Base-by-base conservation (phyloP, 2,888 invertebrate genomes). In the Scaptodrosophila latifasciaeformis region DNA sequence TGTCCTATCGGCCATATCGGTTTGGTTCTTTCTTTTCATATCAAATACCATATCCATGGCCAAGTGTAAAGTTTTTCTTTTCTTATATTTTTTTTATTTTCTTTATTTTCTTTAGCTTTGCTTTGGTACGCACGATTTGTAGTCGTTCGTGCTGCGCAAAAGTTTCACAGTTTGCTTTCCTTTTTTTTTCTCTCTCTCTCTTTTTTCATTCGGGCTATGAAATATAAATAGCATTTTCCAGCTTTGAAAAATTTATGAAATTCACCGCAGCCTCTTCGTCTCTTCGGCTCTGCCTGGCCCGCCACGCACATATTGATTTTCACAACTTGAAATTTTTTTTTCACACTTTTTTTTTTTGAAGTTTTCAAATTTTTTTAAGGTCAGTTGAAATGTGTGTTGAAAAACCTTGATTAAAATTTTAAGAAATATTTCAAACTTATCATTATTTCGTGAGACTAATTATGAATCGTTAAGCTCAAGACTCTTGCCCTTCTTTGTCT, bases 151-250 rank as follows among this genome's bases (percentile, higher is more conserved):
- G 75, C 69, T 76, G 72, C 68, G 79, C 76, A 72, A 78, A 71
- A 75, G 67, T 78, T 78, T 75, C 68, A n/a, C n/a, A n/a, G n/a
- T n/a, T n/a, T n/a, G n/a, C n/a, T n/a, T n/a, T 57, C 30, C 43
- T 59, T 59, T 70, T 63, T 62, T 54, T 24, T 40, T 24, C n/a
- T 34, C 44, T 47, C 39, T 43, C 21, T 13, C 13, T 24, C 39
- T 66, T 67, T 49, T 17, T 35, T 46, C 49, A 48, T 49, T 65
- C 56, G 54, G 57, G 54, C 77, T 76, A 76, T 78, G 77, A 81
- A 81, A 81, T 74, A 78, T 81, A 78, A 78, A 78, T 78, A 81
- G 71, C 81, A 72, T 76, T 79, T 81, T 69, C 65, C 55, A 64
- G 64, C 67, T 69, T 59, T 78, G 70, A 79, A 81, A 81, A 75